Conservation (phyloP, 1,140 invertebrate species). For the Aporrectodea caliginosa region DNA sequence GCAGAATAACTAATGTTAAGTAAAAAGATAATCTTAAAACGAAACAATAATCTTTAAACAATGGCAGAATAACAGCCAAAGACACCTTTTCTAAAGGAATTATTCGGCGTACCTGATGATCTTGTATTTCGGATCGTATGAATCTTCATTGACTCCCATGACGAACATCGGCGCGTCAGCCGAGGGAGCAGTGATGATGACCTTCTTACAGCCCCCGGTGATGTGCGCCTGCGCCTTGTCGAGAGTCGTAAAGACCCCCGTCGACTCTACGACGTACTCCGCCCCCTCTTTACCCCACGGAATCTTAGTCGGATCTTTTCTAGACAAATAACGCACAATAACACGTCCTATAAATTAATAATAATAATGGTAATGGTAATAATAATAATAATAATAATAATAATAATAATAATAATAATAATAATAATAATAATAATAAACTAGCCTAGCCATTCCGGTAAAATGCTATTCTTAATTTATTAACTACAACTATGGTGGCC, state of each 20-base stretch:
- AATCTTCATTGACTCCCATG: constrained; percentile 84
- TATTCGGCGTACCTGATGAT: constrained; percentile 80
- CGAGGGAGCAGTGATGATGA: constrained; percentile 91
- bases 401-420: not conserved
- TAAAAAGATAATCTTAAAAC: too few species aligned
- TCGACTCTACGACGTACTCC: constrained; percentile 93
- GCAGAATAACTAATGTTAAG: too few species aligned
- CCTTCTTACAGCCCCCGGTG: constrained; percentile 59
- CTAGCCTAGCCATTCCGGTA: not conserved
- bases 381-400: not conserved
- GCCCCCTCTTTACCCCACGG: constrained; percentile 83
- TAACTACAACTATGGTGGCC: not conserved
- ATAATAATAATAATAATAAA: not conserved
- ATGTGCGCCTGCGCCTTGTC: constrained; percentile 76
- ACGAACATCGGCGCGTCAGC: constrained; percentile 97
- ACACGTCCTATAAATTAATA: not conserved
- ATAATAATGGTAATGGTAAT: not conserved
- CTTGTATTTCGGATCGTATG: constrained; percentile 67
- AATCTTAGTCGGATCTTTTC: constrained; percentile 72
- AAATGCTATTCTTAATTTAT: not conserved
- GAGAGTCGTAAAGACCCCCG: constrained; percentile 91
- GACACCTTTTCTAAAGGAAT: constrained; percentile 87
- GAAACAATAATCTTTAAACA: constrained; percentile 98
- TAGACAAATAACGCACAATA: not conserved
- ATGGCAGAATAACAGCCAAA: constrained; percentile 91